Evolutionary conservation across 2,888 invertebrate genomes (phyloP), one percentile per base, ranked within the genome.

Genomic region (Eubasilissa splendida): DNA sequence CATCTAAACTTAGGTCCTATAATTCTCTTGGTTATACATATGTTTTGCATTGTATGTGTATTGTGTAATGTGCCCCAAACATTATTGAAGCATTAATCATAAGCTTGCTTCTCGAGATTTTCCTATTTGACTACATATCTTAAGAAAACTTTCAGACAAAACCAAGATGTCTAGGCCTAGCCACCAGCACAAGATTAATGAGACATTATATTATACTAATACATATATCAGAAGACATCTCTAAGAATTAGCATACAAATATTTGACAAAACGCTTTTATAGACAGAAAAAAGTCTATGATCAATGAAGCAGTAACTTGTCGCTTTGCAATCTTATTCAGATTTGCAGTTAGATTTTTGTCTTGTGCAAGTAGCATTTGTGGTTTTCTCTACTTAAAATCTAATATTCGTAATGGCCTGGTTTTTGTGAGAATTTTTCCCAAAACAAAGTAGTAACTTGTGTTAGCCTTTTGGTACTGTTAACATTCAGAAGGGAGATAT

Each of bases 1-100:
- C 83, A 80, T 79, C 82, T 83, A 83, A 71, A 66, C 80, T 83
- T 83, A 83, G 68, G 56, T 60, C 60, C 79, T 77, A 77, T 42
- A 9, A 8, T 76, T 70, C 70, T 54, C 14, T 53, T 53, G 53
- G 52, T 68, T 68, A 50, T 14, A 68, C 10, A 52, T 52, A 68
- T n/a, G 42, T 42, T 42, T 42, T 42, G 42, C 42, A 42, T 42
- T 42, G 63, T 31, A 63, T 33, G 50, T 50, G 66, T 66, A 14
- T 8, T 14, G 68, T 68, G 66, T 66, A 14, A 58, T 14, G 68
- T 68, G 50, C 68, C 50, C 31, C 70, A 53, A 53, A 22, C 11
- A 9, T 53, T 53, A 22, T 54, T 2, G 58, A 58, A 58, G 58
- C 58, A 58, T 3, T 9, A 58, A 58, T 58, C 58, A n/a, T n/a